These are phyloP conservation scores for Psittacula cyanocephala DNA, from an alignment of 2,113 vertebrate genomes.

Conservation along the genomic window DNA sequence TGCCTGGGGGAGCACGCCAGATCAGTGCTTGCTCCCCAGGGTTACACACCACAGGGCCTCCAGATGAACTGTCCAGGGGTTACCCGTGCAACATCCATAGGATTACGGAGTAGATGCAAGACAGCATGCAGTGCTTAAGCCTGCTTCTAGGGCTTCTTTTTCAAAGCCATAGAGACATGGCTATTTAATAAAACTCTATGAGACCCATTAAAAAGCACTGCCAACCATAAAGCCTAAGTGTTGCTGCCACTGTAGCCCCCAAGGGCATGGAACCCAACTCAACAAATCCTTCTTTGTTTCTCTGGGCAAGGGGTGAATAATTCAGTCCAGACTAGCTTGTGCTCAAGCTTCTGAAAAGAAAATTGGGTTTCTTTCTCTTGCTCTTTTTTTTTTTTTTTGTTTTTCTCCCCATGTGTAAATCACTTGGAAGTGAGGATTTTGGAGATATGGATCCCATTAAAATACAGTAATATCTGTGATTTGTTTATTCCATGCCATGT, in stretches of 20 bases:
- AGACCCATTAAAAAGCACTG: not conserved
- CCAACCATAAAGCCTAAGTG: not conserved
- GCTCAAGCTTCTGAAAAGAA: not conserved
- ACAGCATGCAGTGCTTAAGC: not conserved
- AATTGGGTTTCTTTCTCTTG: not conserved
- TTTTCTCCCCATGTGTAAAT: not conserved
- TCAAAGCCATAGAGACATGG: not conserved
- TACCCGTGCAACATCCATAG: fast-evolving
- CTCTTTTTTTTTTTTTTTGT: not conserved
- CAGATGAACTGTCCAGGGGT: not conserved
- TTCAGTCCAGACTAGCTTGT: not conserved
- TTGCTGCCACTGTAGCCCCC: not conserved
- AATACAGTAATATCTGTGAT: not conserved
- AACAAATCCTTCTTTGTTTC: not conserved
- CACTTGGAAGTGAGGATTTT: not conserved
- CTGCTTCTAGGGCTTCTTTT: not conserved
- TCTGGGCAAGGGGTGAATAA: not conserved
- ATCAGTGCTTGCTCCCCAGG: not conserved
- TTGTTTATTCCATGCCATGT: not conserved
- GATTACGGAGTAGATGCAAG: not conserved
- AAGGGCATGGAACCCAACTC: not conserved
- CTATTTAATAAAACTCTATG: not conserved
- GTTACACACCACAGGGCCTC: not conserved
- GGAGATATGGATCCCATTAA: not conserved
- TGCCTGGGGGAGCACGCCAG: not conserved